Evolutionary conservation across 2,888 invertebrate species (phyloP), one percentile per base, ranked within the genome.

Genomic region (Microchrysa polita): DNA sequence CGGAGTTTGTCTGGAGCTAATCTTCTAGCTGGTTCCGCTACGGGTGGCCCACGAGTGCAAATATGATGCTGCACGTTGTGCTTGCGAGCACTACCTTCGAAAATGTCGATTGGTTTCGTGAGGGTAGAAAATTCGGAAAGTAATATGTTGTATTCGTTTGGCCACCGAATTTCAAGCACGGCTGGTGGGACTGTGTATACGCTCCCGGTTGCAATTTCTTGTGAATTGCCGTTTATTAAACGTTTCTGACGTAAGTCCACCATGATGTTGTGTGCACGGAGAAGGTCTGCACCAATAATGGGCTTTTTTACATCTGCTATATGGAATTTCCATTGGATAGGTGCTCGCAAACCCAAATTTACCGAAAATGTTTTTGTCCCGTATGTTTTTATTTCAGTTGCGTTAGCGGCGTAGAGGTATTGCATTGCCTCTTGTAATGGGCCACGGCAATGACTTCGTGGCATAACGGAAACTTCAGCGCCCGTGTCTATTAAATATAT

Each of bases 61-160:
- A 67, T 67, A 52, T 67, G 9, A 48, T 48, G 48, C 14, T 67
- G 67, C n/a, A 67, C 48, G 52, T 16, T 16, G 1, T 52, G 52
- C 14, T 14, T 16, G 4, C 16, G 14, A 10, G 12, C 5, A 10
- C 16, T 10, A 10, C 12, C 12, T 34, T 34, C 7, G 4, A 7
- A 7, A 1, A 52, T 5, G 12, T 4, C 16, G 1, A 1, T 16
- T 9, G 52, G 52, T 16, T 14, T 16, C 5, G 52, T 52, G 14
- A 52, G 5, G 5, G n/a, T 14, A 4, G 52, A 14, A 52, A 57
- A 57, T 18, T 57, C 16, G 14, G 14, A 5, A 4, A 52, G 5
- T 10, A 52, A 10, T 14, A 14, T 14, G 1, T 14, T 4, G 12
- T 16, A 52, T 16, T 1, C 52, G 5, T 52, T 14, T 4, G 10